These are phyloP conservation scores for Crocallis elinguaria DNA, from an alignment of 2,888 invertebrate genomes.

Conservation along the genomic window DNA sequence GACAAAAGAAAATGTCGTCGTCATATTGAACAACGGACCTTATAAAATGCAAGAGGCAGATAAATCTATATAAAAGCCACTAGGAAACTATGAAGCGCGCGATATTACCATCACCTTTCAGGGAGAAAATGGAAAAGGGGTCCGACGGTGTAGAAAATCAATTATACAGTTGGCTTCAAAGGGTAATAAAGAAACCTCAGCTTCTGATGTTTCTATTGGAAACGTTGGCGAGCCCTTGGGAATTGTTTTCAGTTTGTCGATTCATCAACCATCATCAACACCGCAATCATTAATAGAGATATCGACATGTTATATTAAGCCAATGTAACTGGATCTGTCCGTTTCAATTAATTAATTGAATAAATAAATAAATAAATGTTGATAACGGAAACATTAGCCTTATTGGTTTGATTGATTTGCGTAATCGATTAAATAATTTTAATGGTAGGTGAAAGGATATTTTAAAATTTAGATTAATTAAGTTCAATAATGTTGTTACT, in stretches of 20 bases:
- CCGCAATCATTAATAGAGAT: not conserved
- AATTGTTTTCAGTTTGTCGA: not conserved
- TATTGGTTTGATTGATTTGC: not conserved
- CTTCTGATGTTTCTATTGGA: slow-evolving; percentile 59
- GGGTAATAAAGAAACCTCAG: slow-evolving; percentile 53
- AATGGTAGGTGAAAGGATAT: no score
- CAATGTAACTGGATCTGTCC: no score
- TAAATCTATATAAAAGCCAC: slow-evolving; percentile 1
- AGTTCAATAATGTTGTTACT: no score
- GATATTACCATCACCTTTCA: slow-evolving; percentile 53
- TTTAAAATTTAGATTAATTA: no score
- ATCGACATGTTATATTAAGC: not conserved
- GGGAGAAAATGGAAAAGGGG: slow-evolving; percentile 59
- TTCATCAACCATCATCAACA: not conserved
- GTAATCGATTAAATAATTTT: not conserved
- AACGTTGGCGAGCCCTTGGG: not conserved
- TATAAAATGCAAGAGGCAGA: slow-evolving; percentile 21
- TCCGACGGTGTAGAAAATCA: slow-evolving; percentile 65
- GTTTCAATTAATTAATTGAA: not conserved
- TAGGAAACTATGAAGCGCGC: slow-evolving; percentile 38
- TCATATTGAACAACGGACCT: not conserved
- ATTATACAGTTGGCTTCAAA: slow-evolving; percentile 64
- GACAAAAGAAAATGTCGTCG: not conserved
- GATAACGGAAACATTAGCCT: not conserved
- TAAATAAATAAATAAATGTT: no score